These are phyloP conservation scores for Pararge aegeria DNA, from an alignment of 1,140 invertebrate genomes.

Conservation along the genomic window DNA sequence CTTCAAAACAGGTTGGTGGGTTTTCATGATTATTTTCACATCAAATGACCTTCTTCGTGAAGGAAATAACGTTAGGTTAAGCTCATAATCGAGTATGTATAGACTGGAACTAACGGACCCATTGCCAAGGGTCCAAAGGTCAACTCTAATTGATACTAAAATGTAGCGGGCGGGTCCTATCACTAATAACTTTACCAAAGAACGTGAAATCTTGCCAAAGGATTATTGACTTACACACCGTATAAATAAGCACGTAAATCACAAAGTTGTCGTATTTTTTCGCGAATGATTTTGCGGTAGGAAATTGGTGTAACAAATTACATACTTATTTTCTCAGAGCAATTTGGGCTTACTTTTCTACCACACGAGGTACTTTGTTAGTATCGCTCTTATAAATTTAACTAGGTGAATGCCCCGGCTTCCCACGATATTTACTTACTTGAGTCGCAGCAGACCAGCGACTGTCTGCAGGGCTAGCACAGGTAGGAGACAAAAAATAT, in stretches of 20 bases:
- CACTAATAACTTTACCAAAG: constrained; percentile 1
- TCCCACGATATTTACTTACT: too few species aligned
- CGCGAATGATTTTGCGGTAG: not conserved
- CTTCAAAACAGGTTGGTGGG: too few species aligned
- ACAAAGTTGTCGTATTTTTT: not conserved
- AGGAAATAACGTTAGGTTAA: not conserved
- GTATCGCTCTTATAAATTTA: not conserved
- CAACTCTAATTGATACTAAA: constrained; percentile 7
- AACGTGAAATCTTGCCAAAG: not conserved
- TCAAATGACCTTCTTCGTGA: too few species aligned
- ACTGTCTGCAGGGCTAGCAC: too few species aligned
- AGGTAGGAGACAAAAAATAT: too few species aligned
- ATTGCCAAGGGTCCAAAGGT: not conserved
- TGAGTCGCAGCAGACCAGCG: too few species aligned
- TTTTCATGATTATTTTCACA: too few species aligned
- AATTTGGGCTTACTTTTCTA: not conserved
- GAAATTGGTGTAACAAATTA: constrained; percentile 2
- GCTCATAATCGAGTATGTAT: not conserved
- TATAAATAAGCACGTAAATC: not conserved
- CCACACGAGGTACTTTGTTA: not conserved
- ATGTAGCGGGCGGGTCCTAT: not conserved
- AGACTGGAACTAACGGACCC: not conserved
- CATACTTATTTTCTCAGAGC: not conserved
- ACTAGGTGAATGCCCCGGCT: too few species aligned
- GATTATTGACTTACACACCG: not conserved